Base-by-base conservation (phyloP, 2,113 vertebrate genomes). In the Cryptotis parvus region DNA sequence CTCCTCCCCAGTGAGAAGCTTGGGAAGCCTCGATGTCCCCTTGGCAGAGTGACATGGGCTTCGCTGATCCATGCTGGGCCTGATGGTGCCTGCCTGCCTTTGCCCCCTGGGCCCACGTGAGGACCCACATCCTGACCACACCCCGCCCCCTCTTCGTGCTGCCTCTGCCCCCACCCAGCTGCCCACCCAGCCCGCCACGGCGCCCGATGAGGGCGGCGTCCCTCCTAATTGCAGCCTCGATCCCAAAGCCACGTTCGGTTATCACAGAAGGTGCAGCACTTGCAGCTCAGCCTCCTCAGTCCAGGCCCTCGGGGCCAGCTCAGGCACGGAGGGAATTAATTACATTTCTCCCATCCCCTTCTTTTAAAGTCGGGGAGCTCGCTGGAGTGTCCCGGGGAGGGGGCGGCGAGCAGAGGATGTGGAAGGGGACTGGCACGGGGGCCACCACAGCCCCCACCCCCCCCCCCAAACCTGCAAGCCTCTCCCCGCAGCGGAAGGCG, bases 211-310 rank as follows among this genome's bases (percentile, higher is more conserved):
- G 74, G 70, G 86, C 6, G 94, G 95, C 89, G 91, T 95, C 88
- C 95, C 92, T 88, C 96, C 97, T 97, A 95, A 98, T 97, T 97
- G 98, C 45, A 95, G 92, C 98, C 96, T 94, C 94, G 94, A 96
- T 97, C 93, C 97, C 97, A 98, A 94, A 98, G 97, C 97, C 94
- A 93, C 97, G 78, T 97, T 97, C 96, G 97, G 99, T 99, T 99
- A 99, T 99, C 99, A 99, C 98, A 99, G 99, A 99, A 98, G 98
- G 99, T 98, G 98, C 99, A 99, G 99, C 99, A 99, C 99, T 99
- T 98, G 97, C 98, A 96, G 98, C 99, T 98, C 98, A 98, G 98
- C 97, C 97, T 98, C 97, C 97, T 91, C 85, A 94, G 98, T 98
- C 98, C 95, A 98, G 97, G 98, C 99, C 98, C 98, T 97, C 94